Evolutionary conservation across 2,797 vertebrate species (phyloP), one percentile per base, ranked within the genome.

Genomic region (Halcyon smyrnensis): DNA sequence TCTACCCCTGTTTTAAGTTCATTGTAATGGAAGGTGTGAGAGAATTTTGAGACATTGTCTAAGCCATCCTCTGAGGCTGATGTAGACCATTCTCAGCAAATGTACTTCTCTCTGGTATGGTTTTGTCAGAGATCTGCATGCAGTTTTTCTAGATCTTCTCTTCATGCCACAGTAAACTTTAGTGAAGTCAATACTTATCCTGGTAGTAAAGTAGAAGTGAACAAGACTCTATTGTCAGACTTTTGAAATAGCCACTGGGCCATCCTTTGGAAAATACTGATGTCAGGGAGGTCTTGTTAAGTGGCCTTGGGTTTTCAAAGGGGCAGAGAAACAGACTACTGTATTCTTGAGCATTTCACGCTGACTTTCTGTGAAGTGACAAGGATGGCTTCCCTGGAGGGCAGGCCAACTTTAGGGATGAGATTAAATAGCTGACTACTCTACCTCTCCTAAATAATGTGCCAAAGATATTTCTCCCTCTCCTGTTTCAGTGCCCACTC

Each of bases 261-360:
- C 75, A 62, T 79, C 69, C 45, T 87, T 94, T 10, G n/a, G 82
- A 95, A 95, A 96, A 91, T 21, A 56, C 34, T 54, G n/a, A 37
- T 82, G 46, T 77, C 84, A 51, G 54, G 36, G 48, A 77, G 69
- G 41, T 71, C 81, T 92, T 59, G 27, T 88, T 88, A 83, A 79
- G 45, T 74, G 45, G 32, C 9, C 1, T 19, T 85, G 32, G 24
- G 56, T 90, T 95, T 94, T 87, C 80, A 91, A 82, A 73, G 0
- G 8, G 34, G 46, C 73, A 95, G 80, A 71, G 70, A 68, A 91
- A 75, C 39, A 93, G 71, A 39, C 57, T 89, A 80, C 34, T 69
- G 62, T 78, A 36, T 80, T 95, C 60, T 34, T 21, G 23, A 93
- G n/a, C 30, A 20, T 69, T 92, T 93, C 39, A 20, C 0, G 3